phyloP scores from a whole-genome alignment of 2,888 invertebrate species.

The Drosophila macrospina region DNA sequence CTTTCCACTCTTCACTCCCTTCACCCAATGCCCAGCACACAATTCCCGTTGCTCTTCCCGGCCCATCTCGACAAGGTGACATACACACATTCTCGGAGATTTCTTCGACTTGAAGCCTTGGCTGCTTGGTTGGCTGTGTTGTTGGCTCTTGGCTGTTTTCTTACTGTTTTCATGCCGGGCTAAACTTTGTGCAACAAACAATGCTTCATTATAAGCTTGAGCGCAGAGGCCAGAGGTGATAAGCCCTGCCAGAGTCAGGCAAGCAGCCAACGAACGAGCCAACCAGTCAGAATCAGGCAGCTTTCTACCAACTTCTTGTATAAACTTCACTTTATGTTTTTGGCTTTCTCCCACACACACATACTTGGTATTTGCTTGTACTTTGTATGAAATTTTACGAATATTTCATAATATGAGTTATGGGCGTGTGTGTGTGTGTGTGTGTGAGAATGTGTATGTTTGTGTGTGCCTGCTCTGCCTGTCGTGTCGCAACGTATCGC shows the following conservation, averaged over 20 bases:
- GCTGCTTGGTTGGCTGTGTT: conserved; percentile 11
- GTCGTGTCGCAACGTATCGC: conserved; percentile 68
- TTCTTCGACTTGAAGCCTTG: conserved; percentile 31
- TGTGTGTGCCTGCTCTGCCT: conserved; percentile 30
- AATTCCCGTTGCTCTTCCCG: not conserved
- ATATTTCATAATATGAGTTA: conserved; percentile 76
- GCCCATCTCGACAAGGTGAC: conserved; percentile 24
- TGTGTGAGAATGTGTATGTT: conserved; percentile 22
- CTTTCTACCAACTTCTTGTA: conserved; percentile 66
- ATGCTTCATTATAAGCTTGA: conserved; percentile 78
- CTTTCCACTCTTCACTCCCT: too few relatives aligned
- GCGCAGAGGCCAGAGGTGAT: conserved; percentile 73
- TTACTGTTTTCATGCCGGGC: conserved; percentile 58
- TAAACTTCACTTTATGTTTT: conserved; percentile 77
- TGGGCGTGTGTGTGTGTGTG: conserved; percentile 31
- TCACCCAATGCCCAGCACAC: too few relatives aligned
- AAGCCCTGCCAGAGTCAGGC: conserved; percentile 75
- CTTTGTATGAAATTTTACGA: conserved; percentile 77
- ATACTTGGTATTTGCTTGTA: conserved; percentile 61
- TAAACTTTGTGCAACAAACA: conserved; percentile 79
- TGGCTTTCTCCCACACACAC: conserved; percentile 46
- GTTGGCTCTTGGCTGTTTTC: conserved; percentile 55
- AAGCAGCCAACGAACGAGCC: conserved; percentile 24
- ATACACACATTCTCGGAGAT: conserved; percentile 19
- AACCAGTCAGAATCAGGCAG: conserved; percentile 28